Evolutionary conservation across 2,888 invertebrate species (phyloP), one percentile per base, ranked within the genome.

Genomic region (Mechanitis messenoides): DNA sequence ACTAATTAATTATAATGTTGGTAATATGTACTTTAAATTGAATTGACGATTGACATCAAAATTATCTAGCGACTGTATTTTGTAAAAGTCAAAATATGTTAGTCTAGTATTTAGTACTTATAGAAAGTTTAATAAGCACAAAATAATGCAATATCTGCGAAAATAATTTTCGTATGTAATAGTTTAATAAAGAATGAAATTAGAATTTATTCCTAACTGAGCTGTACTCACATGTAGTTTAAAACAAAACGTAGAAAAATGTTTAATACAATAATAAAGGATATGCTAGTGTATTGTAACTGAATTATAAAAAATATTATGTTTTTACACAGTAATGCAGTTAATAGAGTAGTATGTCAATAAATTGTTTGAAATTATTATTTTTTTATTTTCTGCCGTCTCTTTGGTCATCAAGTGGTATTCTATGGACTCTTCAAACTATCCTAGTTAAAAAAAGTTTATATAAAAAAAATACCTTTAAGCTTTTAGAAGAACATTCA

Each of bases 301-400:
- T 53, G 50, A 53, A 65, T 45, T 38, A 53, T 59, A 61, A 60
- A 61, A 61, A 59, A 54, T 56, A 56, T 64, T 66, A 60, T 57
- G 61, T 66, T 66, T 63, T 53, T 63, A 66, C 60, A 62, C 57
- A 53, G 54, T 59, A 61, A 63, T 60, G 59, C 64, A 57, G 57
- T 61, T 50, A 57, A 33, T 57, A 61, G 53, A 31, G 71, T 76
- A 76, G 73, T 67, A 68, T 70, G 71, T 66, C 68, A 76, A 76
- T 76, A 77, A 76, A 77, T 71, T 68, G 71, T 75, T 75, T 72
- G 60, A 64, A 68, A 69, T 63, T 55, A 55, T 9, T 11, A 3
- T 61, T 53, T 58, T 60, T 59, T 50, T 54, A 4, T 31, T 50
- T 9, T 9, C 28, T 11, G 42, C 42, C 42, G 1, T 42, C 9